Conservation (phyloP, 2,113 vertebrate species). For the Chionis minor region DNA sequence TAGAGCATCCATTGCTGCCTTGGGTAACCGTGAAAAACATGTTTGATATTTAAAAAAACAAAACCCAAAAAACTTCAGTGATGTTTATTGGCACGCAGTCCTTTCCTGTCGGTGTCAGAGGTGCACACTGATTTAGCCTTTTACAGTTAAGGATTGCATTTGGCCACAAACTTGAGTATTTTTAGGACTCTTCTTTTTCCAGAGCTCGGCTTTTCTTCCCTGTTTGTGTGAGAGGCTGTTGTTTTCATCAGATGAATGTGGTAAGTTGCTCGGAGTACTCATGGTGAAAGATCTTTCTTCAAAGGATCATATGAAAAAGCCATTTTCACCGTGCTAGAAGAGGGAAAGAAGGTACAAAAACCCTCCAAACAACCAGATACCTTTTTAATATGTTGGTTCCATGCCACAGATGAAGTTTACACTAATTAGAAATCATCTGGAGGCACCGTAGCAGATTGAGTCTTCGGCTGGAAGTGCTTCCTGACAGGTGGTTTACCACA, state of each 20-base stretch:
- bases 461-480: constrained; percentile 66
- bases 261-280: background rate
- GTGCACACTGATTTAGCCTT: rapidly evolving
- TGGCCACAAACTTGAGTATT: background rate
- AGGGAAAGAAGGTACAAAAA: background rate
- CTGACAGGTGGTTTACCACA: constrained; percentile 76
- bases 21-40: background rate
- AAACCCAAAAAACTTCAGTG: rapidly evolving
- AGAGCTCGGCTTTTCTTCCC: background rate
- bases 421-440: constrained; percentile 77
- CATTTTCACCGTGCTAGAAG: constrained; percentile 10
- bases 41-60: background rate
- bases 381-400: constrained; percentile 23
- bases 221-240: background rate
- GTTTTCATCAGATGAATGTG: background rate
- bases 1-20: background rate
- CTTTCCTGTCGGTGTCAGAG: background rate
- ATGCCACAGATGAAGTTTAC: constrained; percentile 64
- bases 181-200: background rate
- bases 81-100: background rate
- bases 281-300: background rate
- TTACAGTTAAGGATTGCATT: background rate
- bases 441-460: constrained; percentile 73
- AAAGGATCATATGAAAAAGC: constrained; percentile 8
- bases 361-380: background rate